Base-by-base conservation (phyloP, 2,797 vertebrate genomes). In the Centroberyx gerrardi region DNA sequence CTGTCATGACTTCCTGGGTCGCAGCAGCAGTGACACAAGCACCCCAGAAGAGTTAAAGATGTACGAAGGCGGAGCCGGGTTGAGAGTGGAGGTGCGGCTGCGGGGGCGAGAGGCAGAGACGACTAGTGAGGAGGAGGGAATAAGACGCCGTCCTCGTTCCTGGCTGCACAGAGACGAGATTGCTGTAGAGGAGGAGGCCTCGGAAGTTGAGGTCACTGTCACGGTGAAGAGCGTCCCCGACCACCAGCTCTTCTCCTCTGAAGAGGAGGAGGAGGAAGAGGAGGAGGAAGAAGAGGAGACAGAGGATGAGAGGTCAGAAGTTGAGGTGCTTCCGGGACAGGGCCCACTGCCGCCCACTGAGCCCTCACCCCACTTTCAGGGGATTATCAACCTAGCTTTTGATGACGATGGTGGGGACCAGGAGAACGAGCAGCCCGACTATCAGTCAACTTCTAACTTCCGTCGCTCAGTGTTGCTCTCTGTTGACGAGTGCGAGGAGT, bases 1-100 rank as follows among this genome's bases (percentile, higher is more conserved):
- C 61, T 99, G 98, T 82, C 97, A 96, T 0, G 98, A 99, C 90
- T 99, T 99, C 90, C 91, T 99, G 77, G 98, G 98, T 8, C 96
- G 98, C 86, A 99, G 98, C 73, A 99, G 98, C 88, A 99, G 98
- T 55, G 98, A 99, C 85, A 99, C 98, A 0, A 99, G 98, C 93
- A 99, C 98, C 13, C 98, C 98, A 0, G 98, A 99, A 85, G 98
- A 99, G 90, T 77, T 99, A 54, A 99, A 99, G 93, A 96, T 96
- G 80, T 97, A 95, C 7, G 98, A 99, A 44, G 95, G 95, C 0
- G 97, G 96, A 17, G 89, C 96, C 3, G 96, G 96, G 70, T 90
- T 98, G 80, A 96, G 98, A 73, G 97, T 98, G 60, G 98, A 97
- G 94, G 96, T 98, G 86, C 96, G 97, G 72, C 74, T 95, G 60